These are phyloP conservation scores for Cantharis flavilabris DNA, from an alignment of 2,888 invertebrate genomes.

Conservation along the genomic window DNA sequence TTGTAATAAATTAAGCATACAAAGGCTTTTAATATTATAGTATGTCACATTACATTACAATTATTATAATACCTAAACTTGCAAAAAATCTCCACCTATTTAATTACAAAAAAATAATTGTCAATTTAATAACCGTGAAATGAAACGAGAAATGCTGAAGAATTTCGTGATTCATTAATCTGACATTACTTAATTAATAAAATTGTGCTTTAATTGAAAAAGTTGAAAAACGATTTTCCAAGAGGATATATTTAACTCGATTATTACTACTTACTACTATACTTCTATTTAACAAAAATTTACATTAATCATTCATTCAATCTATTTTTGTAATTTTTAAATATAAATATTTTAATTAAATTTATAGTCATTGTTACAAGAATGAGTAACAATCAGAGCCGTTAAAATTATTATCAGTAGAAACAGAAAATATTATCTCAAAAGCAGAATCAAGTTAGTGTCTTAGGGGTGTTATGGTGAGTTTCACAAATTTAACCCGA, in stretches of 20 bases:
- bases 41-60: background rate
- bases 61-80: background rate
- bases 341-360: background rate
- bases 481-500: too few relatives aligned
- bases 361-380: too few relatives aligned
- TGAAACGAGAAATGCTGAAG: background rate
- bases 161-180: background rate
- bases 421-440: background rate
- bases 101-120: background rate
- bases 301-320: background rate
- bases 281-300: background rate
- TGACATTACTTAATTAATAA: background rate
- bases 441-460: too few relatives aligned
- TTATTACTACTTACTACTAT: background rate
- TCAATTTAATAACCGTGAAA: background rate
- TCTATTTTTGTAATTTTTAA: background rate
- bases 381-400: background rate
- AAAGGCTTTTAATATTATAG: background rate
- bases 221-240: background rate
- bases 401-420: background rate
- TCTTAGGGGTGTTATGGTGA: too few relatives aligned
- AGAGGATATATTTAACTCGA: background rate
- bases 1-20: background rate
- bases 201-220: background rate
- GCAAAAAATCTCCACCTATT: background rate